Percentiles rank a stretch among this genome's conserved stretches.
Evolutionary conservation across 2,797 vertebrate genomes (phyloP).

Genomic region (Acanthornis magna): DNA sequence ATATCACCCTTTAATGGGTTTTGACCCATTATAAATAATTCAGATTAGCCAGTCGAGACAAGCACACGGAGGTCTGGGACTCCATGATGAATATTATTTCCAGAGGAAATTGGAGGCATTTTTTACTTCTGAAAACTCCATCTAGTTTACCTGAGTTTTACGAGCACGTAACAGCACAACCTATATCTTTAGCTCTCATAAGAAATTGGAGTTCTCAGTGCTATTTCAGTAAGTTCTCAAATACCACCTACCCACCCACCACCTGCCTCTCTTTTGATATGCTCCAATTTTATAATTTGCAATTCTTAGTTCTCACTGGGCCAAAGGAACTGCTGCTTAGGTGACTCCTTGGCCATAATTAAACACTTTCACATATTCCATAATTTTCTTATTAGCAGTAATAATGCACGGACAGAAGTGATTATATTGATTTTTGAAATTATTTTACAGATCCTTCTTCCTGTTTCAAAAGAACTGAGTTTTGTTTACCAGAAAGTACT

Average conservation of each 20-base stretch:
- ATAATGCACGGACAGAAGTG: not conserved
- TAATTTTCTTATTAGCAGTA: not conserved
- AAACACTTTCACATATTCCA: not conserved
- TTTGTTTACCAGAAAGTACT: conserved; percentile 24
- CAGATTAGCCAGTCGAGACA: not conserved
- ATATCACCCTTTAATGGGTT: not conserved
- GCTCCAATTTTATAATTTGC: not conserved
- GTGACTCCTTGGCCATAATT: not conserved
- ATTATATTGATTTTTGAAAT: not conserved
- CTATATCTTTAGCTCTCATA: not conserved
- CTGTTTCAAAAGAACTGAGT: not conserved
- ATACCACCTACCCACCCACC: not conserved
- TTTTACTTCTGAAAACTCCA: not conserved
- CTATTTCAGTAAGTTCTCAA: not conserved
- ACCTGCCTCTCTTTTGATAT: not conserved
- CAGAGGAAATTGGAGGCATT: not conserved
- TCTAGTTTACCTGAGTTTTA: not conserved
- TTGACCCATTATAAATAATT: not conserved
- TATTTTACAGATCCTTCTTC: conserved; percentile 47
- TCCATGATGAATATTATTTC: not conserved
- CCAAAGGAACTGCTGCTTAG: not conserved
- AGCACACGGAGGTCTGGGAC: not conserved
- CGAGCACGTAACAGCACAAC: not conserved
- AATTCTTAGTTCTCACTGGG: not conserved
- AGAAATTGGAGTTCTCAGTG: not conserved